These are phyloP conservation scores for Drosophila engyochracea DNA, from an alignment of 2,888 invertebrate species.

Conservation along the genomic window DNA sequence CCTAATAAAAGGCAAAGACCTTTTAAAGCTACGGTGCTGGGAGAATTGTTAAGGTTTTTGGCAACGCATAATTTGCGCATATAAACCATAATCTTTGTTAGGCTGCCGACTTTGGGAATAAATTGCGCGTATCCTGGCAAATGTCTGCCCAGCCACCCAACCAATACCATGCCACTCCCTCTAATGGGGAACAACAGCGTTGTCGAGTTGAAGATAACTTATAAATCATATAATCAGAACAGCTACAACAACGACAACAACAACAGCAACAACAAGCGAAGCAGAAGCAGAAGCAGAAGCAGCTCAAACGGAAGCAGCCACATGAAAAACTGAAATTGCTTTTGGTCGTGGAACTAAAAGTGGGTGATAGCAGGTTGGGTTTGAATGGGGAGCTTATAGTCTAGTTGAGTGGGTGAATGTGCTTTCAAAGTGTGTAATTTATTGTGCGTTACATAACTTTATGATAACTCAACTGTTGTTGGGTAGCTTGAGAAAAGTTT, in stretches of 20 bases:
- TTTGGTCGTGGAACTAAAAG: conserved; percentile 38
- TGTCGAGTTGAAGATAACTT: conserved; percentile 75
- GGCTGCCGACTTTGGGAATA: conserved; percentile 62
- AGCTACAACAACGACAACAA: conserved; percentile 38
- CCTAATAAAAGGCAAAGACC: conserved; percentile 41
- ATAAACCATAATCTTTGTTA: conserved; percentile 77
- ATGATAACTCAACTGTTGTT: conserved; percentile 50
- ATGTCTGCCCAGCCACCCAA: neutral
- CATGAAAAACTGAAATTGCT: conserved; percentile 80
- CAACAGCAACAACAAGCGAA: conserved; percentile 20
- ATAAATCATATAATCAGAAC: conserved; percentile 79
- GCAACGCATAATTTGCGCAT: conserved; percentile 71
- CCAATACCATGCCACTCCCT: neutral
- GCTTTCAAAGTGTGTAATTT: conserved; percentile 75
- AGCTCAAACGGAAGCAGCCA: conserved; percentile 35
- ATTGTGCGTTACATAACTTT: conserved; percentile 80
- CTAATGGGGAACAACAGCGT: conserved; percentile 55
- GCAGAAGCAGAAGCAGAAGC: conserved; percentile 19
- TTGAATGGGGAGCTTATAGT: conserved; percentile 1
- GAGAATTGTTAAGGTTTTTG: conserved; percentile 37
- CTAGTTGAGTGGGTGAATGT: conserved; percentile 59
- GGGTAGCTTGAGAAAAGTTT: conserved; percentile 50
- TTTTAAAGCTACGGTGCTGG: conserved; percentile 2
- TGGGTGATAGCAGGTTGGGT: neutral
- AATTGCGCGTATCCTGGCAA: conserved; percentile 65